Conservation (phyloP, 2,797 vertebrate species). For the Sylvilagus floridanus region DNA sequence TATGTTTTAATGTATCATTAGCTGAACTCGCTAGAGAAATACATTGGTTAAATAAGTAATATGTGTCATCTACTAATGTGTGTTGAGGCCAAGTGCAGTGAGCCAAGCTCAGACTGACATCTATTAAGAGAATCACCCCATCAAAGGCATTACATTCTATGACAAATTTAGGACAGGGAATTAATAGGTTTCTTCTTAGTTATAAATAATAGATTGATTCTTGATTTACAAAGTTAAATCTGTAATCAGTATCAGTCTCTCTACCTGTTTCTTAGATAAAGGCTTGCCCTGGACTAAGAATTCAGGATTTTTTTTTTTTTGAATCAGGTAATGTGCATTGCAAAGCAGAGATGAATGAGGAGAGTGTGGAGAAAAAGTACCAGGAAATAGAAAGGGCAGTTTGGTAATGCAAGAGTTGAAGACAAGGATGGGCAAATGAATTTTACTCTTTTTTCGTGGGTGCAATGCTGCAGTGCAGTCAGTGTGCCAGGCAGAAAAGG, state of each 20-base stretch:
- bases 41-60: slow-evolving; percentile 58
- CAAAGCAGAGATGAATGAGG: not conserved
- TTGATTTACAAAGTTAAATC: slow-evolving; percentile 58
- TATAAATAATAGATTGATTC: slow-evolving; percentile 56
- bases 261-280: not conserved
- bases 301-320: not conserved
- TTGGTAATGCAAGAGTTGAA: not conserved
- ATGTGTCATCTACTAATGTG: not conserved
- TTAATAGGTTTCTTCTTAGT: slow-evolving; percentile 51
- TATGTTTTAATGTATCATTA: slow-evolving; percentile 46
- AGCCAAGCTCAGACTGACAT: slow-evolving; percentile 28
- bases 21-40: slow-evolving; percentile 18
- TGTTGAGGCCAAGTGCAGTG: not conserved
- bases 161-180: slow-evolving; percentile 40
- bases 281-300: not conserved
- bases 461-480: not conserved
- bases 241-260: not conserved
- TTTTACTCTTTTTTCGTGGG: not conserved
- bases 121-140: not conserved
- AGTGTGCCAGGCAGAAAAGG: not conserved
- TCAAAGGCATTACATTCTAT: not conserved
- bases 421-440: not conserved
- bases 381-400: not conserved
- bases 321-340: not conserved
- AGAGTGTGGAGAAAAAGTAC: not conserved